Conservation (phyloP, 1,140 invertebrate species). For the Cydia strobilella region DNA sequence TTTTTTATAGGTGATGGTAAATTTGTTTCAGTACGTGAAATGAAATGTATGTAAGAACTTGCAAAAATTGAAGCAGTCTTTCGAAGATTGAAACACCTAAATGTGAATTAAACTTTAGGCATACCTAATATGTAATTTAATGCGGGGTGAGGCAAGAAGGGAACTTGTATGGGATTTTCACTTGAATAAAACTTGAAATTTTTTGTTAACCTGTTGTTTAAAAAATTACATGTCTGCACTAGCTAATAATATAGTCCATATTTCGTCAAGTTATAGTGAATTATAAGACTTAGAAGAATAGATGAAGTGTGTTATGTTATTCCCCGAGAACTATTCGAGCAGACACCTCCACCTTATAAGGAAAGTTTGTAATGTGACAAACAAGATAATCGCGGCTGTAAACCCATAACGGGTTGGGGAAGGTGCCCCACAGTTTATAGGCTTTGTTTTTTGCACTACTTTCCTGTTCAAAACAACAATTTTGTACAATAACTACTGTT, state of each 20-base stretch:
- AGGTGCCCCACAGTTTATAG: slow-evolving; percentile 8
- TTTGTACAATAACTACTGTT: too few species aligned
- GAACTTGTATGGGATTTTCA: too few species aligned
- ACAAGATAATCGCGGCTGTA: slow-evolving; percentile 22
- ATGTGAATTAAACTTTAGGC: neutral
- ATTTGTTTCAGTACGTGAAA: too few species aligned
- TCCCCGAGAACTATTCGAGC: neutral
- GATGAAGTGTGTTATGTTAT: too few species aligned
- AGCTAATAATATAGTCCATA: too few species aligned
- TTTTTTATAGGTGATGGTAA: neutral
- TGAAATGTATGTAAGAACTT: neutral
- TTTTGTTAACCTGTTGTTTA: too few species aligned
- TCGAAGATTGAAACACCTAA: neutral
- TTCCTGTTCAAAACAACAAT: neutral
- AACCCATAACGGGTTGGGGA: slow-evolving; percentile 26
- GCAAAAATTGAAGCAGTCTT: neutral
- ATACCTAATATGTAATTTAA: neutral
- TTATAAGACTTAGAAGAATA: too few species aligned
- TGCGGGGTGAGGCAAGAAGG: too few species aligned
- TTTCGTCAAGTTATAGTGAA: too few species aligned
- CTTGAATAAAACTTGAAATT: too few species aligned
- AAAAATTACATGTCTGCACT: too few species aligned
- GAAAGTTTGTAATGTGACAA: neutral
- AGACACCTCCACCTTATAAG: neutral
- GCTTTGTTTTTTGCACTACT: slow-evolving; percentile 10